Percentiles rank a stretch among this genome's conserved stretches.
These are phyloP conservation scores for Nemoura dubitans DNA, from an alignment of 2,888 invertebrate genomes.

Conservation along the genomic window DNA sequence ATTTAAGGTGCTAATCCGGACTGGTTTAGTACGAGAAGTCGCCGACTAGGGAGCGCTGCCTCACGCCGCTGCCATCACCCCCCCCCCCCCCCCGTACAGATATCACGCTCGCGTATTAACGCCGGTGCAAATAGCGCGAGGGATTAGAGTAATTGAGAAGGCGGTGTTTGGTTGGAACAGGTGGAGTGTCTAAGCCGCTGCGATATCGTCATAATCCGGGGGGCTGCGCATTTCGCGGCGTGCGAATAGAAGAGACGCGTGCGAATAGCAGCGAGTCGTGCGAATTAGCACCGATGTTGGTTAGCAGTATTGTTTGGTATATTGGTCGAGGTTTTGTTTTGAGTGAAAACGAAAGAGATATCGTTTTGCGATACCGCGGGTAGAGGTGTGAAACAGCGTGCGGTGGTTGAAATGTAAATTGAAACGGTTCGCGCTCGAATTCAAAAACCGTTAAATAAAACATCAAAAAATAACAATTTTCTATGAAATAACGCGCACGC, in stretches of 20 bases:
- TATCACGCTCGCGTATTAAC: background rate
- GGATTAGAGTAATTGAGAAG: conserved; percentile 12
- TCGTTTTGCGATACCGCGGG: background rate
- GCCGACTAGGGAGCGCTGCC: background rate
- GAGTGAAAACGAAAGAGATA: background rate
- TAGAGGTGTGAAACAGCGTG: background rate
- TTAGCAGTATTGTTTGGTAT: background rate
- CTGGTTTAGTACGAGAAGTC: background rate
- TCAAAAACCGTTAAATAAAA: background rate
- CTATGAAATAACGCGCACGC: background rate
- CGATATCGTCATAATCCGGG: background rate
- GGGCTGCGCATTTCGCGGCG: background rate
- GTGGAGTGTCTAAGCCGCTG: background rate
- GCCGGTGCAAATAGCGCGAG: background rate
- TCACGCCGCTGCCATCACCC: background rate
- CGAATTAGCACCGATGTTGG: background rate
- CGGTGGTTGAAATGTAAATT: background rate
- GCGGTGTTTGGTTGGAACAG: background rate
- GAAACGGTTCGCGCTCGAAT: background rate
- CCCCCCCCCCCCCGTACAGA: background rate
- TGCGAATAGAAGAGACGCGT: background rate
- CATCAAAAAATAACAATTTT: background rate
- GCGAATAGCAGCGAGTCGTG: background rate
- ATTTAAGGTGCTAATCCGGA: background rate
- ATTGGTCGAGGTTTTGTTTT: background rate